Percentiles rank a stretch among this genome's conserved stretches.
These are phyloP conservation scores for Amphipoea oculea DNA, from an alignment of 2,888 invertebrate genomes.

Conservation along the genomic window DNA sequence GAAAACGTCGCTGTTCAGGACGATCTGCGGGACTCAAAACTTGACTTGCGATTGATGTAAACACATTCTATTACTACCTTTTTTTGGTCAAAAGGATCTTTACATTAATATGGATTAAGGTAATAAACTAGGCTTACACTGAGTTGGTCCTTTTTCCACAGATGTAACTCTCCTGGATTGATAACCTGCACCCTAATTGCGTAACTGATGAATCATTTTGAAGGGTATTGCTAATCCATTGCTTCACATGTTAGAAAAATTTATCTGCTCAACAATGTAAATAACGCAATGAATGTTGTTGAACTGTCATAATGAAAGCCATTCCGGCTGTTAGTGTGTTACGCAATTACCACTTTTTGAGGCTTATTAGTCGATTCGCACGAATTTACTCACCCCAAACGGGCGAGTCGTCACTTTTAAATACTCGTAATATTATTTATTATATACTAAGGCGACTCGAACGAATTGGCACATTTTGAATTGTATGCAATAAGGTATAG, in stretches of 20 bases:
- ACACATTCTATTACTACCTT: conserved; percentile 7
- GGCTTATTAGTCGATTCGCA: too few species aligned
- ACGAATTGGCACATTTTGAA: too few species aligned
- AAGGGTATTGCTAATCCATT: neutral
- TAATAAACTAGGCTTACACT: neutral
- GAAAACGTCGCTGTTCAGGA: conserved; percentile 14
- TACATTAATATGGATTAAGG: neutral
- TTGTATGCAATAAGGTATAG: too few species aligned
- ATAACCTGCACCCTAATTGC: neutral
- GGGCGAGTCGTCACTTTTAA: too few species aligned
- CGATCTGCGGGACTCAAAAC: conserved; percentile 17
- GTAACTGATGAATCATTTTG: neutral
- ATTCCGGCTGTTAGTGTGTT: neutral
- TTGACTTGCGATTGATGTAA: conserved; percentile 31
- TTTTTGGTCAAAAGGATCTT: neutral
- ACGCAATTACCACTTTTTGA: neutral
- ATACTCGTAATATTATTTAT: too few species aligned
- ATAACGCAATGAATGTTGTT: neutral
- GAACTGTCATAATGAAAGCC: neutral
- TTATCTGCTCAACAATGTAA: neutral
- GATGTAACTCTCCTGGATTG: neutral
- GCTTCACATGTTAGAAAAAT: neutral
- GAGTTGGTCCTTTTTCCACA: neutral
- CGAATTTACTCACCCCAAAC: too few species aligned
- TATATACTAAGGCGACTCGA: too few species aligned